Conservation (phyloP, 2,888 invertebrate species). For the Pteria penguin region DNA sequence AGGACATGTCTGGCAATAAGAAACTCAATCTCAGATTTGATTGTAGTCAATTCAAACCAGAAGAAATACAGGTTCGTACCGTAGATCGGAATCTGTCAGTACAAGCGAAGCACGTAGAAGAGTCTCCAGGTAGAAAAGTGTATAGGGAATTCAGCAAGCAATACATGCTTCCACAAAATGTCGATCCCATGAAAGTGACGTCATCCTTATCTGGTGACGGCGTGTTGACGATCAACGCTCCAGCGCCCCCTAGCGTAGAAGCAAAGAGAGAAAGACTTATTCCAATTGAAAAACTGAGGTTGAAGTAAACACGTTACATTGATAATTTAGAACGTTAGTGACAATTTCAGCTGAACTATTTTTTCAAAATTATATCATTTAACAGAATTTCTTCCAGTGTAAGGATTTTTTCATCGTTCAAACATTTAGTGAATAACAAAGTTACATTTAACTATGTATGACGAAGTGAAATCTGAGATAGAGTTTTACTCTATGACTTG, state of each 20-base stretch:
- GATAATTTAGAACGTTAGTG: no score
- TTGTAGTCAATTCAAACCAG: slow-evolving; percentile 95
- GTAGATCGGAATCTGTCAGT: slow-evolving; percentile 96
- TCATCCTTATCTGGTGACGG: slow-evolving; percentile 98
- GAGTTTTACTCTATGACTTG: no score
- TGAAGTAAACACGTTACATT: no score
- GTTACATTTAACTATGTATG: no score
- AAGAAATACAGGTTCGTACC: slow-evolving; percentile 99
- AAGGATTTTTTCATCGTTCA: no score
- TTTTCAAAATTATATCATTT: no score
- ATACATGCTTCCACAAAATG: slow-evolving; percentile 97
- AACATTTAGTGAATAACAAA: no score
- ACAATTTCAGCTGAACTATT: no score
- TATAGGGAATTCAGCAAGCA: slow-evolving; percentile 99
- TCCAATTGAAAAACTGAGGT: slow-evolving; percentile 83
- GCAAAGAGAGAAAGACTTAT: slow-evolving; percentile 87
- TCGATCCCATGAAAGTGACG: slow-evolving; percentile 97
- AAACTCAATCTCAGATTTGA: slow-evolving; percentile 95
- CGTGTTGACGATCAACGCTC: slow-evolving; percentile 97
- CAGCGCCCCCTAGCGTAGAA: slow-evolving; percentile 90
- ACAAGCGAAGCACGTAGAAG: slow-evolving; percentile 99
- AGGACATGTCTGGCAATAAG: slow-evolving; percentile 88
- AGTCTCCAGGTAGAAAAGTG: slow-evolving; percentile 96
- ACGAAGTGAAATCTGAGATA: no score
- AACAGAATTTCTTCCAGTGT: no score